A percentile compares a stretch with the other conserved stretches of the same genome.
Evolutionary conservation across 2,888 invertebrate genomes (phyloP).

Genomic region (Ophion costatus): DNA sequence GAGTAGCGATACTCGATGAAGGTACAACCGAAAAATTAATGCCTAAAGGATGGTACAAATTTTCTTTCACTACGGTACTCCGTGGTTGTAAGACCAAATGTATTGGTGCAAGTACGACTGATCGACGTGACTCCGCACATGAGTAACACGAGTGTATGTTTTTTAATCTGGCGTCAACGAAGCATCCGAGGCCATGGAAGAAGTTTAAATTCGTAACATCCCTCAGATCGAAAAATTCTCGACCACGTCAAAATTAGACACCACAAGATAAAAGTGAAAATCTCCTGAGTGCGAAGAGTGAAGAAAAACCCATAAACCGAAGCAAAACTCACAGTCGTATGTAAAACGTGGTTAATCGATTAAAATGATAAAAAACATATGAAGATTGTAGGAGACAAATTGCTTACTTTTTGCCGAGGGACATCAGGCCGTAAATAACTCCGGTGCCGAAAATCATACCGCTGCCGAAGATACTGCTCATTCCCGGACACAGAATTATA

Average conservation of each 20-base stretch:
- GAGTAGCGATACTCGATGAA: not conserved
- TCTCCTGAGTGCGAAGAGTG: conserved; percentile 44
- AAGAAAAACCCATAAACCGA: conserved; percentile 54
- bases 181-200: not conserved
- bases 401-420: conserved; percentile 97
- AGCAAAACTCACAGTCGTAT: conserved; percentile 62
- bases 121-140: not conserved
- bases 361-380: conserved; percentile 40
- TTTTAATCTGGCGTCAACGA: too few species aligned
- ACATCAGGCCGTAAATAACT: conserved; percentile 96
- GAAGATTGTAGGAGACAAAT: conserved; percentile 12
- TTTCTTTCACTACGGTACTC: not conserved
- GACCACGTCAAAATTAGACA: not conserved
- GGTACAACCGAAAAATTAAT: not conserved
- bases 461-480: conserved; percentile 93
- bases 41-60: not conserved
- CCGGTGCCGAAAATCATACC: conserved; percentile 95
- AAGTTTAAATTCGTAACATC: conserved; percentile 20
- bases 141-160: not conserved
- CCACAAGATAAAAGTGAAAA: conserved; percentile 32
- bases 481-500: conserved; percentile 90
- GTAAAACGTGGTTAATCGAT: conserved; percentile 26
- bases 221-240: not conserved
- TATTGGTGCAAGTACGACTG: not conserved
- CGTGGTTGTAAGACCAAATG: not conserved